Evolutionary conservation across 2,888 invertebrate genomes (phyloP), one percentile per base, ranked within the genome.

Genomic region (Andrena marginata): DNA sequence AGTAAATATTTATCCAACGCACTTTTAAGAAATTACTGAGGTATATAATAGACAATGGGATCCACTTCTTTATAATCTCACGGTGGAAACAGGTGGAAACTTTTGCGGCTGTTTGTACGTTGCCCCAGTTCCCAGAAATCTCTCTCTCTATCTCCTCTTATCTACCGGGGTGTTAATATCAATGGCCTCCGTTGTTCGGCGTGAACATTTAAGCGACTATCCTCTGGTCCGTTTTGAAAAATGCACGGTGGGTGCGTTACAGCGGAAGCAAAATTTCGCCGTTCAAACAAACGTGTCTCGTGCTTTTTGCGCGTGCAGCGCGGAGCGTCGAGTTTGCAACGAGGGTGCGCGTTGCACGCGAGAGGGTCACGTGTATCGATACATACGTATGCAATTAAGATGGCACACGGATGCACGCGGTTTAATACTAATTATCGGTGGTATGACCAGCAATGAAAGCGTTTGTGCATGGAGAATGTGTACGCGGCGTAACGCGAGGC

Each of bases 191-290:
- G 71, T 77, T 84, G 80, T 85, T 16, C 29, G 56, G 8, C 13
- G 62, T 16, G 65, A 26, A 80, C 80, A 80, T 84, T 84, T 85
- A 84, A 85, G 84, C 84, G 78, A 80, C 70, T 80, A 59, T 60
- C 7, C 56, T 20, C 69, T 67, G 70, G 75, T 20, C 69, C 26
- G 62, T 16, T 79, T 69, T 59, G 59, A 33, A 73, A 70, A 69
- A 13, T 64, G 31, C 20, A 35, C 13, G 60, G 51, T 10, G 23
- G 29, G n/a, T 48, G 5, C 35, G 33, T 29, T 49, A 20, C 33
- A 6, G 10, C n/a, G 16, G 35, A 65, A 65, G 59, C 26, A 64
- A n/a, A 20, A 64, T 54, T 35, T 5, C 5, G 3, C 4, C 35
- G 56, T 23, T 35, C 2, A 2, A 10, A 54, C n/a, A 3, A n/a